A percentile compares a stretch with the other conserved stretches of the same genome.
These are phyloP conservation scores for Agrotis ipsilon DNA, from an alignment of 2,888 invertebrate genomes.

Conservation along the genomic window DNA sequence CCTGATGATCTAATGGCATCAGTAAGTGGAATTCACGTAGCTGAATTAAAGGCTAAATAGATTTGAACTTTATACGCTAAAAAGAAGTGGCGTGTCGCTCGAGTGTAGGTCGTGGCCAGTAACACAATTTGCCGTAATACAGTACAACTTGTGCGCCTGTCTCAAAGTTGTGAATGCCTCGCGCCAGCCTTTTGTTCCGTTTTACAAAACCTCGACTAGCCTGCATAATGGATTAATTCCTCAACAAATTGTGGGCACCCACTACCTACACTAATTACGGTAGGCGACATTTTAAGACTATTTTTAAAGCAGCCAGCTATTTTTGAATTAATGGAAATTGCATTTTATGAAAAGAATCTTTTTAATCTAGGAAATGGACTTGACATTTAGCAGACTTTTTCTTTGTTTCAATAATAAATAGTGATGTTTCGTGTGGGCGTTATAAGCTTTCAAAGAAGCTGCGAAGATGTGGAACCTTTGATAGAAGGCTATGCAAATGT, in stretches of 20 bases:
- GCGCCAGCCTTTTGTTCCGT: slow-evolving; percentile 52
- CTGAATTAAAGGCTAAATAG: too few relatives aligned
- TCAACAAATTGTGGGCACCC: slow-evolving; percentile 42
- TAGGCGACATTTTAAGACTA: slow-evolving; percentile 27
- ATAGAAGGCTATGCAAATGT: not conserved
- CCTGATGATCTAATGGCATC: too few relatives aligned
- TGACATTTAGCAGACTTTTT: slow-evolving; percentile 1
- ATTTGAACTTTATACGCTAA: too few relatives aligned
- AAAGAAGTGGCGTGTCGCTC: too few relatives aligned
- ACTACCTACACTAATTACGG: slow-evolving; percentile 42
- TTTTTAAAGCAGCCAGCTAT: slow-evolving; percentile 38
- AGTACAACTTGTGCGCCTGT: slow-evolving; percentile 38
- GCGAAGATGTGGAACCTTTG: not conserved
- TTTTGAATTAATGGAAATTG: slow-evolving; percentile 32
- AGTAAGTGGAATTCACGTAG: too few relatives aligned
- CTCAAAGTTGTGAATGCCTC: slow-evolving; percentile 45
- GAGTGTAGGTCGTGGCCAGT: not conserved
- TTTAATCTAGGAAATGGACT: slow-evolving; percentile 27
- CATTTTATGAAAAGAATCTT: slow-evolving; percentile 22
- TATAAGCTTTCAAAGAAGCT: slow-evolving; percentile 1
- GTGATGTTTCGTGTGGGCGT: not conserved
- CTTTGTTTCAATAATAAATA: not conserved
- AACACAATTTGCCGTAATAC: slow-evolving; percentile 33
- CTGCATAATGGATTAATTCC: slow-evolving; percentile 63
- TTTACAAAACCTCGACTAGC: slow-evolving; percentile 43